These are phyloP conservation scores for Psilanteris sp. DNA, from an alignment of 1,140 invertebrate species.

Conservation along the genomic window DNA sequence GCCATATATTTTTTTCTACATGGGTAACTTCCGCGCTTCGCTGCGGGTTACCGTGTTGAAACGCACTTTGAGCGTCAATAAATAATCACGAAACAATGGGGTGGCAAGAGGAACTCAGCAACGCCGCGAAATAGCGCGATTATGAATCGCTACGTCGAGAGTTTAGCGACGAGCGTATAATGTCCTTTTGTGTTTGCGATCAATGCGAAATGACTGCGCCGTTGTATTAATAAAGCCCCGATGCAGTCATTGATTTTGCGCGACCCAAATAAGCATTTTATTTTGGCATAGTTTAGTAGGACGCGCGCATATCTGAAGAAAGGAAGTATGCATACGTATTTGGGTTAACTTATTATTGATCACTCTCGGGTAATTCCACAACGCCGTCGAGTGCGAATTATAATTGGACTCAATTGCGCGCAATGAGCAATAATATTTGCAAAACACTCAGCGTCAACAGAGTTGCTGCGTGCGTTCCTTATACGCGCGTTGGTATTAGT, in stretches of 20 bases:
- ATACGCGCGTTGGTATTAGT: too few species aligned
- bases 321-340: conserved; percentile 42
- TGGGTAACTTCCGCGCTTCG: too few species aligned
- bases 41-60: conserved; percentile 32
- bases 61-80: conserved; percentile 27
- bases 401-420: too few species aligned
- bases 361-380: too few species aligned
- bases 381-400: too few species aligned
- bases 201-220: conserved; percentile 29
- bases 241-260: conserved; percentile 39
- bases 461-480: too few species aligned
- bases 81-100: conserved; percentile 31
- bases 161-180: neutral
- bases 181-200: conserved; percentile 29
- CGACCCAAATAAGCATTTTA: conserved; percentile 49
- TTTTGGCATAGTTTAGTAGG: conserved; percentile 47
- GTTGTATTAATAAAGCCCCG: conserved; percentile 31
- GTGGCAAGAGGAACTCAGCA: conserved; percentile 17
- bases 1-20: too few species aligned
- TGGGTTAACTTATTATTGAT: conserved; percentile 58
- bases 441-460: too few species aligned
- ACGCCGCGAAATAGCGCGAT: conserved; percentile 13
- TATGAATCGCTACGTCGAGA: neutral
- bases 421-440: too few species aligned
- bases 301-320: conserved; percentile 31